Base-by-base conservation (phyloP, 2,113 vertebrate genomes). In the Eclectus roratus region DNA sequence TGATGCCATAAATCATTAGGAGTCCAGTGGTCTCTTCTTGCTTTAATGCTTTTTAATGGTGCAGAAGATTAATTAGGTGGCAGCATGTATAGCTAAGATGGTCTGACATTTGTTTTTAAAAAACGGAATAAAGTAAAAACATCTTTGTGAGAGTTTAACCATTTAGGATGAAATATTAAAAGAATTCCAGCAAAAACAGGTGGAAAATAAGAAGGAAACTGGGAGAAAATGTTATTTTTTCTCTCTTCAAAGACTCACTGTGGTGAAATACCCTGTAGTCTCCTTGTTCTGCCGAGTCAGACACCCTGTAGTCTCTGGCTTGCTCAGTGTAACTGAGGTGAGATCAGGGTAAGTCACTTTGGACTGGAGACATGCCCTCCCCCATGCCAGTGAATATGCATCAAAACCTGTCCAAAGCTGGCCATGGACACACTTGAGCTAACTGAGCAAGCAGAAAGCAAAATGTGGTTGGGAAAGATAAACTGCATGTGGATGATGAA, bases 381-480 rank as follows among this genome's bases (percentile, higher is more conserved):
- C n/a, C 39, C 24, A 31, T 1, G 17, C 58, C 69, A 61, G 46
- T 3, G 3, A 53, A 66, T n/a, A 73, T 1, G 3, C n/a, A 23
- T 31, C 19, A 13, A 81, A 93, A 39, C 35, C 63, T 66, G 85
- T 68, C 41, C 53, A 73, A 77, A 93, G 64, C 80, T 58, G 69
- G 69, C 25, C 46, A 86, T 9, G n/a, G 79, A 89, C 80, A 87
- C 1, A 12, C 77, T 84, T 80, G 69, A 89, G 77, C 64, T 86
- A 61, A 65, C 60, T 35, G 37, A 92, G 43, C 43, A 92, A 74
- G 80, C 60, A 89, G 84, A 84, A 78, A 89, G 77, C 46, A 86
- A 86, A 94, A 95, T 55, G n/a, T 76, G 91, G 41, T 18, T 37
- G 46, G 77, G 61, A 81, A 92, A 94, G 91, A 94, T 78, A 95